These are phyloP conservation scores for Nerophis lumbriciformis DNA, from an alignment of 2,113 vertebrate genomes.

Conservation along the genomic window DNA sequence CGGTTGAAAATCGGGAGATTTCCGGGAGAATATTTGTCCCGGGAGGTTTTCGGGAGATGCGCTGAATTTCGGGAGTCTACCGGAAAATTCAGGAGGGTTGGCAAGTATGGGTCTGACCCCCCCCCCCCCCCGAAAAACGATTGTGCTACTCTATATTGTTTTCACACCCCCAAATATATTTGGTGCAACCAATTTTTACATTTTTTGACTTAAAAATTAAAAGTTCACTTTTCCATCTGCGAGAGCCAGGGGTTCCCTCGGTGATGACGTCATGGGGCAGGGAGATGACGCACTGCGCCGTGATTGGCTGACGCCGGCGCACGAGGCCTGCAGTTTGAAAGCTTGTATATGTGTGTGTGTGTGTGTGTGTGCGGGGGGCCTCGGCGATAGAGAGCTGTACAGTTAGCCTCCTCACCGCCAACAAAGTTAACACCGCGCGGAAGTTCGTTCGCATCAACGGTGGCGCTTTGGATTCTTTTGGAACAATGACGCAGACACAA, in stretches of 20 bases:
- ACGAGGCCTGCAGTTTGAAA: conserved; percentile 62
- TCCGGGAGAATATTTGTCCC: too few species aligned
- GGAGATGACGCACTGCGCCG: conserved; percentile 33
- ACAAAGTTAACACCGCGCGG: conserved; percentile 39
- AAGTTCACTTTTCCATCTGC: not conserved
- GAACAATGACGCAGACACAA: not conserved
- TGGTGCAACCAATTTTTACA: too few species aligned
- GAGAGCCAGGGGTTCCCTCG: conserved; percentile 49
- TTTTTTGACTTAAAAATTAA: too few species aligned
- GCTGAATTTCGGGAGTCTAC: too few species aligned
- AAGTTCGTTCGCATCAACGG: not conserved
- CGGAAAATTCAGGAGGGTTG: too few species aligned
- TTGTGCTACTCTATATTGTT: too few species aligned
- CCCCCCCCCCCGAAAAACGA: too few species aligned
- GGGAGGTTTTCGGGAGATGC: too few species aligned
- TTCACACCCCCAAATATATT: too few species aligned
- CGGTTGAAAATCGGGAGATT: too few species aligned
- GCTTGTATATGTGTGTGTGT: conserved; percentile 22
- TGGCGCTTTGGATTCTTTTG: not conserved
- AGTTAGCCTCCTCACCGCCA: conserved; percentile 41
- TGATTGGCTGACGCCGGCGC: conserved; percentile 53
- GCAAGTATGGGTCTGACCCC: too few species aligned
- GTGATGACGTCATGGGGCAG: conserved; percentile 43
- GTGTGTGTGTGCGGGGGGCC: conserved; percentile 17
- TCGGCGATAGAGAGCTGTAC: conserved; percentile 13